These are phyloP conservation scores for Helicolenus hilgendorfi DNA, from an alignment of 2,797 vertebrate genomes.

Conservation along the genomic window DNA sequence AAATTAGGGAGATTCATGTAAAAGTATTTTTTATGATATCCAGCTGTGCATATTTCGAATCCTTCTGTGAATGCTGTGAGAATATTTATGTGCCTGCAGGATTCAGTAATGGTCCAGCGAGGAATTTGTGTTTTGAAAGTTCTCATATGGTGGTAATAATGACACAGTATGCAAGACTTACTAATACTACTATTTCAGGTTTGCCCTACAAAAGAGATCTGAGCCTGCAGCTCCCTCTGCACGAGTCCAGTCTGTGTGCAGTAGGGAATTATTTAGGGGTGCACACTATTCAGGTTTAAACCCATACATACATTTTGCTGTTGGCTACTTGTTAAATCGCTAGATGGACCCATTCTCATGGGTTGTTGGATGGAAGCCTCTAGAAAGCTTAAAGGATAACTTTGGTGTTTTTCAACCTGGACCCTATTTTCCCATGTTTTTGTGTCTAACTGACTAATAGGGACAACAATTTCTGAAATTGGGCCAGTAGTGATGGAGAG, in stretches of 20 bases:
- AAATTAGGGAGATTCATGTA: slow-evolving; percentile 29
- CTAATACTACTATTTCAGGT: neutral
- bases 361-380: neutral
- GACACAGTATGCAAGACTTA: slow-evolving; percentile 4
- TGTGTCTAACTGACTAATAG: no score
- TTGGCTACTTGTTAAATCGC: slow-evolving; percentile 12
- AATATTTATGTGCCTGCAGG: slow-evolving; percentile 45
- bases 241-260: slow-evolving; percentile 11
- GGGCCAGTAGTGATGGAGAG: no score
- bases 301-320: neutral
- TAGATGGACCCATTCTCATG: neutral
- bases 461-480: no score
- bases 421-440: no score
- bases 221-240: slow-evolving; percentile 13
- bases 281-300: neutral
- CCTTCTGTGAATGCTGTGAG: slow-evolving; percentile 16
- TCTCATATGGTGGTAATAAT: slow-evolving; percentile 24
- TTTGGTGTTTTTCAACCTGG: no score
- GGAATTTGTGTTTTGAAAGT: slow-evolving; percentile 44
- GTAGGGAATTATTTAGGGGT: neutral
- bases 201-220: slow-evolving; percentile 11
- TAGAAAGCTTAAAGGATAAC: neutral
- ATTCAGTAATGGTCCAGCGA: slow-evolving; percentile 8
- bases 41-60: slow-evolving; percentile 54
- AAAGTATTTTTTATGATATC: slow-evolving; percentile 49